Conservation (phyloP, 2,113 vertebrate genomes). For the Oncorhynchus kisutch region DNA sequence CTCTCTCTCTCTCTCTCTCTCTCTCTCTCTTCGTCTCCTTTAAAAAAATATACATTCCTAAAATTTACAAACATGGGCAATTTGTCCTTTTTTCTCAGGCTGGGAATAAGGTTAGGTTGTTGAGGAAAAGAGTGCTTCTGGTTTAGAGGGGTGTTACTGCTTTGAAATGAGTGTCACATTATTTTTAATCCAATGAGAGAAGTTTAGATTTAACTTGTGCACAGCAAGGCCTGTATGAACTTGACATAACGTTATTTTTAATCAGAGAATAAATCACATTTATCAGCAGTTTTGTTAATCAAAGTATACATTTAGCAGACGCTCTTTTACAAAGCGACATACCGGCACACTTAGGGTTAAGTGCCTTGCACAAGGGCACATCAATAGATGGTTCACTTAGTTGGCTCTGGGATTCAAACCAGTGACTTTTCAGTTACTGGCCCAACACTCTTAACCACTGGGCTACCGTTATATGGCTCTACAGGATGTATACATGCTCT, state of each 20-base stretch:
- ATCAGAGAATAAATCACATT: too few species aligned
- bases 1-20: slow-evolving; percentile 21
- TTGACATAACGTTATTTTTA: not conserved
- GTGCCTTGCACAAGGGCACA: too few species aligned
- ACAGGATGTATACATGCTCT: not conserved
- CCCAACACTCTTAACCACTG: too few species aligned
- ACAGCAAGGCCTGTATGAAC: not conserved
- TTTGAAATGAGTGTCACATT: not conserved
- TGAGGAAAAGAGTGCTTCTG: not conserved
- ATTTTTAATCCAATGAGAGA: not conserved
- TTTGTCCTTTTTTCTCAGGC: slow-evolving; percentile 34
- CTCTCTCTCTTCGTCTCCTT: slow-evolving; percentile 31
- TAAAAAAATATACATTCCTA: not conserved
- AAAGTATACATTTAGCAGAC: too few species aligned
- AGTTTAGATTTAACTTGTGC: too few species aligned
- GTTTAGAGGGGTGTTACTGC: not conserved
- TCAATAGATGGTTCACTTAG: too few species aligned
- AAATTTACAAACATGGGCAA: not conserved
- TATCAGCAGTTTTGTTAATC: too few species aligned
- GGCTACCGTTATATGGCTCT: too few species aligned
- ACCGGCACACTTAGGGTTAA: too few species aligned
- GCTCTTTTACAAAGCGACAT: too few species aligned
- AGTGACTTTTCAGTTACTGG: too few species aligned
- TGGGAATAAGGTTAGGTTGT: not conserved
- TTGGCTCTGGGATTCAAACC: too few species aligned